Conservation (phyloP, 2,113 vertebrate species). For the Bambusicola thoracicus region DNA sequence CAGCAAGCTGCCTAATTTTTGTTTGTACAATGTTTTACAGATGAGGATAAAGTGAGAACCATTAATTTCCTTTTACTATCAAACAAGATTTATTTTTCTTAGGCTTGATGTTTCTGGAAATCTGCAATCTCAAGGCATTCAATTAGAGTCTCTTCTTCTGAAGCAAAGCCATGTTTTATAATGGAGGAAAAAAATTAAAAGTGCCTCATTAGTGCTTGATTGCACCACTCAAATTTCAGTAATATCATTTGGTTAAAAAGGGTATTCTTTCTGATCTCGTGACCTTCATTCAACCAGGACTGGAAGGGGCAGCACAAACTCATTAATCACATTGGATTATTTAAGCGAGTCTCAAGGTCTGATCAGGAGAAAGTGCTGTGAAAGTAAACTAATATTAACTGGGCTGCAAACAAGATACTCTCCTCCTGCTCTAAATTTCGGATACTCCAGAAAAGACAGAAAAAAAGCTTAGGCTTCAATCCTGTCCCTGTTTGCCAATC, state of each 20-base stretch:
- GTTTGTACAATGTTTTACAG: background rate
- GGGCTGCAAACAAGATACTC: background rate
- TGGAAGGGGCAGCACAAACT: fast-evolving
- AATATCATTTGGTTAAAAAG: background rate
- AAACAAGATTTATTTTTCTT: background rate
- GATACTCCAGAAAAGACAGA: background rate
- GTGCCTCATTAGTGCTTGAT: background rate
- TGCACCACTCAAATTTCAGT: background rate
- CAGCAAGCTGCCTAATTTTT: background rate
- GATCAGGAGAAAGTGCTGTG: background rate
- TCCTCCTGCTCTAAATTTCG: background rate
- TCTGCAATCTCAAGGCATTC: background rate
- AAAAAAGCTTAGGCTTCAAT: background rate
- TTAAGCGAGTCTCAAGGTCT: background rate
- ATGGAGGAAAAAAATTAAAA: background rate
- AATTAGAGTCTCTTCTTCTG: background rate
- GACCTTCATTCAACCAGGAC: background rate
- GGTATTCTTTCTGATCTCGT: background rate
- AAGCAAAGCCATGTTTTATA: background rate
- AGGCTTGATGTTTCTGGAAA: background rate
- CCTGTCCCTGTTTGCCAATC: background rate
- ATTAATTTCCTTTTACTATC: background rate
- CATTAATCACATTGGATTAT: background rate
- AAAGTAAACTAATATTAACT: background rate
- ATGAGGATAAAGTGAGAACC: background rate